A percentile compares a stretch with the other conserved stretches of the same genome.
phyloP scores from a whole-genome alignment of 92 coral and sea anemone genomes.

The Zoanthus sansibaricus region DNA sequence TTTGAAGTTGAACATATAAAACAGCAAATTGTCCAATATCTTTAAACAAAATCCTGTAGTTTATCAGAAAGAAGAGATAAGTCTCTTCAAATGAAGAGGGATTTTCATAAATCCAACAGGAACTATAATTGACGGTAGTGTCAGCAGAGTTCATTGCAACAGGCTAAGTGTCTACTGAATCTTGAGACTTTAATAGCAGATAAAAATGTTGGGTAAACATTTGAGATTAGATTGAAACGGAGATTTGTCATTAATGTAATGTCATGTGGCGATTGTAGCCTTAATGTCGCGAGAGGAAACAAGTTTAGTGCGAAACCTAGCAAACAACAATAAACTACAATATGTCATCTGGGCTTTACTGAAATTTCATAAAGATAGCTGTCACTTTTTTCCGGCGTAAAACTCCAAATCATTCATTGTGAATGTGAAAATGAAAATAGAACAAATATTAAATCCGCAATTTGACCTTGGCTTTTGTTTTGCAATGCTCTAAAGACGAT shows the following conservation, averaged over 20 bases:
- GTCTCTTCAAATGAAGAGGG: constrained; percentile 32
- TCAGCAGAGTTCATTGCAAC: constrained; percentile 24
- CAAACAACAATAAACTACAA: neutral
- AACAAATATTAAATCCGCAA: neutral
- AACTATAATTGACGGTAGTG: constrained; percentile 27
- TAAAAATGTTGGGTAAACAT: neutral
- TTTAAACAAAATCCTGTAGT: no score
- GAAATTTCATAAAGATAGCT: neutral
- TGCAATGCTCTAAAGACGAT: constrained; percentile 16
- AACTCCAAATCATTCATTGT: no score
- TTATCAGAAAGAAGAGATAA: constrained; percentile 28
- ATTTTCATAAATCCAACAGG: constrained; percentile 16
- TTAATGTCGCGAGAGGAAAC: constrained; percentile 42
- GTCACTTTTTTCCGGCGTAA: constrained; percentile 2
- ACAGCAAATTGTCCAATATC: neutral
- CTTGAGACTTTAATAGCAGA: constrained; percentile 27
- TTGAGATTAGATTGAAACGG: constrained; percentile 34
- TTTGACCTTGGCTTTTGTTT: constrained; percentile 26
- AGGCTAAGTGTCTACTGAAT: constrained; percentile 33
- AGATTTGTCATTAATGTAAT: constrained; percentile 30
- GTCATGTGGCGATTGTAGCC: constrained; percentile 34
- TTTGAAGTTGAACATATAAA: neutral
- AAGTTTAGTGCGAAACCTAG: constrained; percentile 9
- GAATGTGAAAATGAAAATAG: neutral
- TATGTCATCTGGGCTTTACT: neutral